Evolutionary conservation across 2,888 invertebrate species (phyloP).

Genomic region (Macrophya annulata): DNA sequence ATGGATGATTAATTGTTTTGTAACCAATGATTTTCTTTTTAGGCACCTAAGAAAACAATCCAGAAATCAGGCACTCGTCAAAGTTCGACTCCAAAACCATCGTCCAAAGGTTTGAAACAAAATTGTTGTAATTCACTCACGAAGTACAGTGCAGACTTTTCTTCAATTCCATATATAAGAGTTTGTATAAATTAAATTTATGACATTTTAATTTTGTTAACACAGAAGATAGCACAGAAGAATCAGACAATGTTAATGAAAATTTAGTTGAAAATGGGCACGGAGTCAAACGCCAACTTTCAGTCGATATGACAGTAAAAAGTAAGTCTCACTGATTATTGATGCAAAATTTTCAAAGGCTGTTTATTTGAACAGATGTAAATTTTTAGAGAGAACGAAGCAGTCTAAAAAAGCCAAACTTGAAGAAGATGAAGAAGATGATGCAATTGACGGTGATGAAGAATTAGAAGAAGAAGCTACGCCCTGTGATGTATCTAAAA

Average conservation of each 20-base stretch:
- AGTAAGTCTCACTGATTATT: constrained; percentile 63
- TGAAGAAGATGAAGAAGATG: constrained; percentile 64
- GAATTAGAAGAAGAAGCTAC: constrained; percentile 65
- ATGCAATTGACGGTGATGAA: constrained; percentile 65
- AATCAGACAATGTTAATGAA: constrained; percentile 10
- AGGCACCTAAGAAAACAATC: constrained; percentile 26
- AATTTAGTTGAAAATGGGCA: constrained; percentile 50
- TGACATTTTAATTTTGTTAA: not conserved
- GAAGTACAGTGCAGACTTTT: not conserved
- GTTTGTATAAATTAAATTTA: not conserved
- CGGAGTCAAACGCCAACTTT: constrained; percentile 62
- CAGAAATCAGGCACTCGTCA: not conserved
- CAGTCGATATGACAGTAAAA: constrained; percentile 63
- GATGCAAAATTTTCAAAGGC: not conserved
- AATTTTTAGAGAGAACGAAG: constrained; percentile 62
- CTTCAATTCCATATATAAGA: not conserved
- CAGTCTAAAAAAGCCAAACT: constrained; percentile 60
- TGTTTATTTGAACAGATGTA: constrained; percentile 34
- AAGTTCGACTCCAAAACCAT: not conserved
- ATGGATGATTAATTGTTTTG: not conserved
- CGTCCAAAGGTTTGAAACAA: constrained; percentile 4
- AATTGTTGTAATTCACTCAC: not conserved
- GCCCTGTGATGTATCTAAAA: constrained; percentile 73
- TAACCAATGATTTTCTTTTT: not conserved
- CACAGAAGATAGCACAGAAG: constrained; percentile 12